phyloP scores from a whole-genome alignment of 2,888 invertebrate species.

The Phorcus lineatus region DNA sequence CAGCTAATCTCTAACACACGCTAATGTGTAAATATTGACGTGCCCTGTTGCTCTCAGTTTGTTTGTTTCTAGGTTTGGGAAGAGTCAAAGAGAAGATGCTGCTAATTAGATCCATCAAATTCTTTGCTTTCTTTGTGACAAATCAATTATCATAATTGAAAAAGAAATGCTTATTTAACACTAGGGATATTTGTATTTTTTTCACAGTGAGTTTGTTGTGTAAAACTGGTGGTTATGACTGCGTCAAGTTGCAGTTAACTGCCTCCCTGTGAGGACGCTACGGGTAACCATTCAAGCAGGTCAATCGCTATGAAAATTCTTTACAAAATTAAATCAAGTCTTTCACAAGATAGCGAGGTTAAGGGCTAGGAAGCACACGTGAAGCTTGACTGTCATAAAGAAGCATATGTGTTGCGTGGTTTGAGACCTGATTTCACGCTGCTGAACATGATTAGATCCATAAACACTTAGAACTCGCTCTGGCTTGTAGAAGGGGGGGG shows the following conservation, averaged over 20 bases:
- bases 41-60: background rate
- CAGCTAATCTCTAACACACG: slow-evolving; percentile 23
- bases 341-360: background rate
- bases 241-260: background rate
- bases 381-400: background rate
- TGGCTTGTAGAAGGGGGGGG: background rate
- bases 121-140: too few relatives aligned
- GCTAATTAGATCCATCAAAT: too few relatives aligned
- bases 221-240: background rate
- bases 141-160: too few relatives aligned
- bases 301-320: slow-evolving; percentile 4
- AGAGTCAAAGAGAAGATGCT: background rate
- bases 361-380: background rate
- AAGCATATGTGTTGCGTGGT: background rate
- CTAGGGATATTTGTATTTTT: too few relatives aligned
- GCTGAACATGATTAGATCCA: slow-evolving; percentile 3
- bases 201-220: background rate
- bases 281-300: background rate
- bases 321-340: slow-evolving; percentile 16
- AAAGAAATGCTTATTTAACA: too few relatives aligned
- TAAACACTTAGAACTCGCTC: background rate
- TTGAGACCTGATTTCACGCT: slow-evolving; percentile 11
- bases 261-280: background rate
- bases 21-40: slow-evolving; percentile 27
- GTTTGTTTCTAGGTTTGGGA: slow-evolving; percentile 8